Conservation (phyloP, 2,113 vertebrate species). For the Tympanuchus pallidicinctus region DNA sequence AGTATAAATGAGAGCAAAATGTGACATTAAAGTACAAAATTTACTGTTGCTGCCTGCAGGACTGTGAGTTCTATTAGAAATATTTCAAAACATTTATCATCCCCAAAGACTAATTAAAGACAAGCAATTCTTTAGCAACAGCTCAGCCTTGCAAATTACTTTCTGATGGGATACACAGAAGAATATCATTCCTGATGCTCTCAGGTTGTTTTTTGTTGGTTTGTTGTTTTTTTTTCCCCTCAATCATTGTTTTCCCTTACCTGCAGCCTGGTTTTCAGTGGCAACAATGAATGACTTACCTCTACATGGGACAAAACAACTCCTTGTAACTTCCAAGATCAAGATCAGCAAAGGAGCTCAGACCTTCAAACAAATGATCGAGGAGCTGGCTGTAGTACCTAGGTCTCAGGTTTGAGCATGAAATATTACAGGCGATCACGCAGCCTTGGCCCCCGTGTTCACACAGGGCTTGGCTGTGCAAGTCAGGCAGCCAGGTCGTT, state of each 20-base stretch:
- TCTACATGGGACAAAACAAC: neutral
- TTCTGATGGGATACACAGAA: neutral
- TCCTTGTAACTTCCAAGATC: neutral
- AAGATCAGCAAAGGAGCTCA: neutral
- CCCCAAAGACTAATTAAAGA: constrained; percentile 66
- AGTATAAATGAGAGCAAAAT: neutral
- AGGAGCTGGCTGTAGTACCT: neutral
- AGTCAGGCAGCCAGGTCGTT: neutral
- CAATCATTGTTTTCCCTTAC: neutral
- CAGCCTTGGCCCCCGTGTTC: neutral
- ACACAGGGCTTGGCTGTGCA: neutral
- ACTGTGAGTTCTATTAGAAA: neutral
- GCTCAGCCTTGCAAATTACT: constrained; percentile 10
- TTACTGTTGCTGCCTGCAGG: neutral
- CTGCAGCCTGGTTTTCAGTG: neutral
- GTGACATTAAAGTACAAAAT: neutral
- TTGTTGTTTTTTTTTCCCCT: neutral
- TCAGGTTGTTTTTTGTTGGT: neutral
- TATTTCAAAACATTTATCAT: constrained; percentile 53
- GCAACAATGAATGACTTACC: neutral
- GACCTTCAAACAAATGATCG: neutral
- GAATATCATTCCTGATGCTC: neutral
- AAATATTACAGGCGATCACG: neutral
- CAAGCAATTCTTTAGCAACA: neutral
- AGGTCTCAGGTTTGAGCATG: neutral